Conservation (phyloP, 2,797 vertebrate genomes). For the Onychomys arenicola region DNA sequence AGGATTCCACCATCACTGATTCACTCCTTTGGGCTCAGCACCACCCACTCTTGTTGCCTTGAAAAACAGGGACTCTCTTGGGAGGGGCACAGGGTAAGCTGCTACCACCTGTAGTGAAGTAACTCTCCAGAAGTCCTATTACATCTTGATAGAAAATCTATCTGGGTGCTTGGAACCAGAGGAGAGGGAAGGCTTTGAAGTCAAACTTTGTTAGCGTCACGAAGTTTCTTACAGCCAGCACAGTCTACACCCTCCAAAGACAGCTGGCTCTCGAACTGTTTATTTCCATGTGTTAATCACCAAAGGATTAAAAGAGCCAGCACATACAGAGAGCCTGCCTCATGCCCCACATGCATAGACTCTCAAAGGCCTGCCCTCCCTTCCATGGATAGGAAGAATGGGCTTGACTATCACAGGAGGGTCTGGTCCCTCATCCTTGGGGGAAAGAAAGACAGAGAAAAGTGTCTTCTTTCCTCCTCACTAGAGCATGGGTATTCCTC, state of each 20-base stretch:
- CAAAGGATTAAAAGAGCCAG: constrained; percentile 21
- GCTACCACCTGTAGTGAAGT: not conserved
- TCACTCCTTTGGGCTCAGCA: constrained; percentile 70
- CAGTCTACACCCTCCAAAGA: not conserved
- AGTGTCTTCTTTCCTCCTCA: not conserved
- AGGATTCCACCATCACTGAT: constrained; percentile 74
- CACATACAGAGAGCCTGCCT: not conserved
- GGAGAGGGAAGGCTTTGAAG: not conserved
- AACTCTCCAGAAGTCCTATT: not conserved
- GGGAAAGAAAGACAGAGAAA: constrained; percentile 14
- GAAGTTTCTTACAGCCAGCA: not conserved
- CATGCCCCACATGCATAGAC: not conserved
- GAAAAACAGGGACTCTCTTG: constrained; percentile 58
- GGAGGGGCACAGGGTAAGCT: not conserved
- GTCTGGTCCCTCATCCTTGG: not conserved
- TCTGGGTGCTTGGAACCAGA: not conserved
- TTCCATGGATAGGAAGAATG: not conserved
- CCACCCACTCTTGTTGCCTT: constrained; percentile 63
- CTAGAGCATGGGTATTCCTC: not conserved
- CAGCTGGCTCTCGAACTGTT: constrained; percentile 41
- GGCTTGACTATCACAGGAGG: not conserved
- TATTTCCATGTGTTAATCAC: constrained; percentile 32
- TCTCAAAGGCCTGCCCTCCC: not conserved
- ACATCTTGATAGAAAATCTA: not conserved
- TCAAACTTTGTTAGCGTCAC: not conserved